Base-by-base conservation (phyloP, 2,113 vertebrate species). In the Catagonus wagneri region DNA sequence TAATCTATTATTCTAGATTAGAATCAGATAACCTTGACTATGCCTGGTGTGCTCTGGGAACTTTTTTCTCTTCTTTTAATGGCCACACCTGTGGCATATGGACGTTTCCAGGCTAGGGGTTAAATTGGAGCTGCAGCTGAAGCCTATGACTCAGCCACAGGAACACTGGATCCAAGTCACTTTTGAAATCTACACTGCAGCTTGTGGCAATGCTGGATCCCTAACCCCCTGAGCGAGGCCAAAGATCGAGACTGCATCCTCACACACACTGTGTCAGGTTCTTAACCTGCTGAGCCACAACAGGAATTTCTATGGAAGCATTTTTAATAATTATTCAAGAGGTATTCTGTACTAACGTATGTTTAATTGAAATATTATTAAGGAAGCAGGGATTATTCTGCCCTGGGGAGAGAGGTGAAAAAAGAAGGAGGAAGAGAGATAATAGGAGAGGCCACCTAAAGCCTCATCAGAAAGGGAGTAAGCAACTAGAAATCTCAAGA, bases 281-380 rank as follows among this genome's bases (percentile, higher is more conserved):
- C 44, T 44, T 44, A 44, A 44, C 44, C 44, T 44, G 44, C 44
- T 44, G 44, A 44, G 44, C 44, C 44, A 44, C 44, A 44, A 44
- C 44, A 44, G 44, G 44, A 44, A 44, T 8, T 44, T 44, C n/a
- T 66, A 11, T 65, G 32, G 15, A 60, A 87, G 86, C 13, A 32
- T 27, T 71, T 90, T 84, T 12, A 83, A 71, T 89, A 86, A 71
- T 34, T 36, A 69, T 75, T 93, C 50, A 60, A 90, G 20, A 80
- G 80, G 20, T 54, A 25, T 27, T 90, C 14, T 29, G 78, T 81
- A 61, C 23, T 60, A 63, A 52, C 83, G 3, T 68, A 80, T 16
- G 0, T 80, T 68, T 92, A 58, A 86, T 10, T 79, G 75, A 63
- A 7, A 4, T 58, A 52, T 32, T 22, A 27, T n/a, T n/a, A 93